Evolutionary conservation across 2,888 invertebrate species (phyloP), one percentile per base, ranked within the genome.

Genomic region (Phragmatobia fuliginosa): DNA sequence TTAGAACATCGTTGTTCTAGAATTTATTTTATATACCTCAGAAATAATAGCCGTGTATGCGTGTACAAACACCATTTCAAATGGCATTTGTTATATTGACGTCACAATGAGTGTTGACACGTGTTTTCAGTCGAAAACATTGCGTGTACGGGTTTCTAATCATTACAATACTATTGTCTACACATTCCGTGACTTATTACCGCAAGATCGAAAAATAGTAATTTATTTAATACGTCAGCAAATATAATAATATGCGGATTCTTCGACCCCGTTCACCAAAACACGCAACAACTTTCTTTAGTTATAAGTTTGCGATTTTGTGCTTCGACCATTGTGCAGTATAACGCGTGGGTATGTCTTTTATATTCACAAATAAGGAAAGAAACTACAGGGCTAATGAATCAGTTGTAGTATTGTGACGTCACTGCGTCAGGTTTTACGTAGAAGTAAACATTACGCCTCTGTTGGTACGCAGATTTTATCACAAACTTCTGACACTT

Each of bases 381-480:
- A 41, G 31, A 41, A 41, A 59, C 41, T 41, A n/a, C 11, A 45
- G 31, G 14, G 41, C 21, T 65, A 56, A 65, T 56, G 65, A 65
- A 56, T 65, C 52, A 65, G 36, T 25, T 38, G 36, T 28, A 21
- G 65, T 65, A 65, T 28, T 65, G 65, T 56, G 65, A 65, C 56
- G 56, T 65, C 65, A 65, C 28, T 21, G 28, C 6, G 18, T 16
- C 16, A 56, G 38, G 38, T 38, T 56, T 16, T 28, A 16, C 56
- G 25, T 28, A 28, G 56, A 56, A 56, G 56, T 28, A 56, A 56
- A 56, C 25, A 56, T 25, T 28, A 56, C 56, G 28, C 25, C 25
- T 52, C 52, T 49, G 52, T 25, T 25, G n/a, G 52, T 28, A 56
- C 52, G 52, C 28, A 16, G 56, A 56, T 52, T 52, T 52, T 52